Base-by-base conservation (phyloP, 2,113 vertebrate species). In the Cyanoderma ruficeps region DNA sequence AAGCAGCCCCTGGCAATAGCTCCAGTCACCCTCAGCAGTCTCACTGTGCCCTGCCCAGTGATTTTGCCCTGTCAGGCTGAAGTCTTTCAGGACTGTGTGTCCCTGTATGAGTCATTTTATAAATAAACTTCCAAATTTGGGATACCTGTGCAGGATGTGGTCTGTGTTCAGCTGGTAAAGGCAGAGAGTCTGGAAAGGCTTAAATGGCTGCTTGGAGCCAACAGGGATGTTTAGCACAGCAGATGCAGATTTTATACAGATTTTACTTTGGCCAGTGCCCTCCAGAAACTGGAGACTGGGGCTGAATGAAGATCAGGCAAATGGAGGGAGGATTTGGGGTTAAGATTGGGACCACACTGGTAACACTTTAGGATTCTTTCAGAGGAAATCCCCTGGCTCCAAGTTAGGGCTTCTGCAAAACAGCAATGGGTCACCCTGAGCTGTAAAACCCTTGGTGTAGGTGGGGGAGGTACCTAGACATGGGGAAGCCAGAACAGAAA, bases 61-160 rank as follows among this genome's bases (percentile, higher is more conserved):
- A 56, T 77, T 69, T 53, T 61, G 21, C 64, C 93, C 61, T 44
- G 25, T 41, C 33, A 35, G 46, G 55, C 80, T 92, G 49, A 92
- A 69, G 76, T 31, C 55, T 59, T 83, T 80, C 83, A 74, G 90
- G 95, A 68, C 86, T 22, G 6, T 5, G 44, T 68, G 25, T 53
- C 83, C 71, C 59, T 97, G 90, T 97, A 44, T 16, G 31, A 94
- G 55, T 83, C 37, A 53, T 95, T 96, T 96, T 92, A 93, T 92
- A 96, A 97, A 96, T 96, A 96, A 97, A 97, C 63, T 22, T 68
- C 61, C 80, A 57, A 14, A 56, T 94, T 81, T 82, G 90, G 84
- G 80, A 60, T 89, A 46, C 76, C 72, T 49, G 88, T 78, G 85
- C 24, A n/a, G 49, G 69, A 13, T 42, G 77, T 93, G 80, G 27